Percentiles rank a stretch among this genome's conserved stretches.
phyloP scores from a whole-genome alignment of 2,888 invertebrate species.

The Drosophila borealis region DNA sequence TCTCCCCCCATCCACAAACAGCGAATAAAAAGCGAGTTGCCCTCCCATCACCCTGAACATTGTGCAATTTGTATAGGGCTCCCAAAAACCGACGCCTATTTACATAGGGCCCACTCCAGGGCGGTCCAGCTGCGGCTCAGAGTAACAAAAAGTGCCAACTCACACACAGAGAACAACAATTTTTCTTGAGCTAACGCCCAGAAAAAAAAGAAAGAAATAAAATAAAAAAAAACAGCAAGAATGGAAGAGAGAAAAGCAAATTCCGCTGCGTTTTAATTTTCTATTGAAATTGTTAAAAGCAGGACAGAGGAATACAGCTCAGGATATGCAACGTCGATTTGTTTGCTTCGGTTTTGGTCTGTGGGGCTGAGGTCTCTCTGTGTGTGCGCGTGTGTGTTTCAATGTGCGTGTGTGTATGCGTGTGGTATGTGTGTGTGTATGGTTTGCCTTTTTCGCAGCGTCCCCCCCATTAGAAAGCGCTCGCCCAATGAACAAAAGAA shows the following conservation, averaged over 20 bases:
- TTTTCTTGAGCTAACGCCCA: slow-evolving; percentile 67
- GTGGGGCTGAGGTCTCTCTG: slow-evolving; percentile 10
- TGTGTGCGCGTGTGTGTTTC: slow-evolving; percentile 4
- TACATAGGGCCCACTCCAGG: slow-evolving; percentile 52
- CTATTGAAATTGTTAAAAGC: slow-evolving; percentile 78
- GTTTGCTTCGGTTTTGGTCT: slow-evolving; percentile 42
- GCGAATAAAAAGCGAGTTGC: slow-evolving; percentile 13
- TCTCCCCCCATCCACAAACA: slow-evolving; percentile 9
- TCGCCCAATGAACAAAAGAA: slow-evolving; percentile 76
- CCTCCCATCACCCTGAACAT: slow-evolving; percentile 25
- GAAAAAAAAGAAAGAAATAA: slow-evolving; percentile 7
- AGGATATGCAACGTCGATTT: slow-evolving; percentile 54
- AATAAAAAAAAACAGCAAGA: slow-evolving; percentile 9
- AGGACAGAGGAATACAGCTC: slow-evolving; percentile 43
- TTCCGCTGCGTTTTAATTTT: slow-evolving; percentile 72
- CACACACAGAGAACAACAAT: slow-evolving; percentile 60
- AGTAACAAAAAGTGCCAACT: slow-evolving; percentile 50
- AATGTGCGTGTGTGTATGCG: slow-evolving; percentile 13
- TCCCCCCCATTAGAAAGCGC: slow-evolving; percentile 52
- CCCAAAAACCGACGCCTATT: slow-evolving; percentile 58
- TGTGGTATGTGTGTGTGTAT: slow-evolving; percentile 13
- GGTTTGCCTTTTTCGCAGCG: slow-evolving; percentile 52
- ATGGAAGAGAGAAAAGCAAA: slow-evolving; percentile 50
- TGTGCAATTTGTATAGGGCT: slow-evolving; percentile 58
- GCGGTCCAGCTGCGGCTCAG: slow-evolving; percentile 29